These are phyloP conservation scores for Chymomyza procnemis DNA, from an alignment of 2,888 invertebrate genomes.

Conservation along the genomic window DNA sequence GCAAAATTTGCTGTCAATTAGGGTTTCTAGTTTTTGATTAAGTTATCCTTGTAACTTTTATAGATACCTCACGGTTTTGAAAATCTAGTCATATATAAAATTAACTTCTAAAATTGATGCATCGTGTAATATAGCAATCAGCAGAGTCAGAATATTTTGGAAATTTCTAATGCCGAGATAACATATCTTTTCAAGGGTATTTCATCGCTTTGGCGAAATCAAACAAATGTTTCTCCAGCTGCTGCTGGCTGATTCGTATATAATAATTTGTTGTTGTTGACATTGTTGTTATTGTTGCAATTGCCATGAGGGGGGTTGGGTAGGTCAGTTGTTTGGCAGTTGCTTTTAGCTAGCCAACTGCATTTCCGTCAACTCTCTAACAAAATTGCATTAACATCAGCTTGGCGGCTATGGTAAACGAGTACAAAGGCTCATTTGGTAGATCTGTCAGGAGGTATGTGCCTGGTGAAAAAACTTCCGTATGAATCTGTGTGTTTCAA, in stretches of 20 bases:
- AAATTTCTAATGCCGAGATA: too few relatives aligned
- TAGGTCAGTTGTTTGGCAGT: slow-evolving; percentile 30
- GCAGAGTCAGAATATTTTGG: too few relatives aligned
- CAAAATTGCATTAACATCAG: slow-evolving; percentile 11
- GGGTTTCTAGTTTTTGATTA: too few relatives aligned
- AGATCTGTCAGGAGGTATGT: neutral
- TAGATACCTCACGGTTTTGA: too few relatives aligned
- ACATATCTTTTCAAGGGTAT: too few relatives aligned
- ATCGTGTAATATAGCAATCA: too few relatives aligned
- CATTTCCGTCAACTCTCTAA: slow-evolving; percentile 23
- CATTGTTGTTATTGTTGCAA: slow-evolving; percentile 26
- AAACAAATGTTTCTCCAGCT: slow-evolving; percentile 14
- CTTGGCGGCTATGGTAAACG: too few relatives aligned
- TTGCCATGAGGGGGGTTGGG: slow-evolving; percentile 16
- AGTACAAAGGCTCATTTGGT: neutral
- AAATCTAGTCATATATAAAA: too few relatives aligned
- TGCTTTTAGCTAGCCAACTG: slow-evolving; percentile 44
- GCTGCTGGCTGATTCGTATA: slow-evolving; percentile 65
- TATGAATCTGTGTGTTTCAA: neutral
- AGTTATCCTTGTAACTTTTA: too few relatives aligned
- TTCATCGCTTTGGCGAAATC: too few relatives aligned
- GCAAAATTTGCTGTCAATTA: too few relatives aligned
- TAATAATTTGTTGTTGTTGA: slow-evolving; percentile 64
- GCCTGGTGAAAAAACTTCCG: neutral
- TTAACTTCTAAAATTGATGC: too few relatives aligned